Conservation (phyloP, 2,113 vertebrate genomes). For the Sapajus apella region DNA sequence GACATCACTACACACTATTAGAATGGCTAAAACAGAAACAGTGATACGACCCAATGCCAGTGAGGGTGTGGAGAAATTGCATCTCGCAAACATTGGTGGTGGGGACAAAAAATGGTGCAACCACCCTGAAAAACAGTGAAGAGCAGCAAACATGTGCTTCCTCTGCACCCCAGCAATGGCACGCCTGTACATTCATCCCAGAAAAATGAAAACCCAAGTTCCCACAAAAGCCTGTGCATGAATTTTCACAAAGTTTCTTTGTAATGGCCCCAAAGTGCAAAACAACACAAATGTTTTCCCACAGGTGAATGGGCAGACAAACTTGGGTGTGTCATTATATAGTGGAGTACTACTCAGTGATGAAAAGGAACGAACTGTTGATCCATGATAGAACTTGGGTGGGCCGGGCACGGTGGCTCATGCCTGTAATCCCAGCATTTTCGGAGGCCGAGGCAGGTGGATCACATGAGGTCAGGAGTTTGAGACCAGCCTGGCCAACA, state of each 20-base stretch:
- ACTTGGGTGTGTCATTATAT: fast-evolving
- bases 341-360: neutral
- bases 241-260: neutral
- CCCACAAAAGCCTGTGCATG: neutral
- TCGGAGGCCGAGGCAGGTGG: no score
- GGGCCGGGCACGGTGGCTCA: no score
- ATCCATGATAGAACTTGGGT: no score
- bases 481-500: no score
- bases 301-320: neutral
- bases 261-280: neutral
- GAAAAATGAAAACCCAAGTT: neutral
- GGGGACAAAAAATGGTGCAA: fast-evolving
- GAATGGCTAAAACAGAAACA: neutral
- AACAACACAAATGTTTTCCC: neutral
- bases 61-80: neutral
- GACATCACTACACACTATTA: fast-evolving
- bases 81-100: fast-evolving
- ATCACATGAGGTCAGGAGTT: no score
- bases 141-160: fast-evolving
- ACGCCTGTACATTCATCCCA: neutral
- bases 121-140: neutral
- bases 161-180: no score
- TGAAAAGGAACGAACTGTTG: neutral
- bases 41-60: fast-evolving
- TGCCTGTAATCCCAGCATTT: no score